These are phyloP conservation scores for Craniophora ligustri DNA, from an alignment of 2,888 invertebrate species.

Conservation along the genomic window DNA sequence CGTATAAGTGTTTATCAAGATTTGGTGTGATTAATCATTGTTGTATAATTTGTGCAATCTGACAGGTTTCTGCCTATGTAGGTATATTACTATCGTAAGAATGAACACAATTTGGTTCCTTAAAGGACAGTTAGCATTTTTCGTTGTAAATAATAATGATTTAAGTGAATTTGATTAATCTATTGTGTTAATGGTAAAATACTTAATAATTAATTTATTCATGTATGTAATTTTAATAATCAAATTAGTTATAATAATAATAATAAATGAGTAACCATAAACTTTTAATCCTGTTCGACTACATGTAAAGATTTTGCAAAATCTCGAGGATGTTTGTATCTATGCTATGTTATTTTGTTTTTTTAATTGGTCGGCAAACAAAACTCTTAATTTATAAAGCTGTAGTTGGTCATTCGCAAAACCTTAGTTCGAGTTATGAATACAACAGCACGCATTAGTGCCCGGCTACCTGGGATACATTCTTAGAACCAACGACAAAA, in stretches of 20 bases:
- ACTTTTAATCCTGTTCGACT: too few relatives aligned
- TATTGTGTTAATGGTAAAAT: neutral
- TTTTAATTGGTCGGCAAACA: slow-evolving; percentile 34
- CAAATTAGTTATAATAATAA: too few relatives aligned
- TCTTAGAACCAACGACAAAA: slow-evolving; percentile 76
- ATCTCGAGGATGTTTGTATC: too few relatives aligned
- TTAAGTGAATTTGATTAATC: slow-evolving; percentile 25
- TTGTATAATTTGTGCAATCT: slow-evolving; percentile 24
- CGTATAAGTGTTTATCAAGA: neutral
- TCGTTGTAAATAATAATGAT: slow-evolving; percentile 30
- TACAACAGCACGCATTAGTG: slow-evolving; percentile 72
- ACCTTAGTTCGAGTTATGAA: slow-evolving; percentile 57
- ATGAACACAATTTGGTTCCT: too few relatives aligned
- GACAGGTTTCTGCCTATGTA: too few relatives aligned
- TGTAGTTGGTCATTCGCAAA: slow-evolving; percentile 55
- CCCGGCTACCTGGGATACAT: slow-evolving; percentile 79
- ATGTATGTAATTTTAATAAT: neutral
- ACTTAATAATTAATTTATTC: neutral
- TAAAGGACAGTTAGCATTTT: slow-evolving; percentile 24
- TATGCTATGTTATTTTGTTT: too few relatives aligned
- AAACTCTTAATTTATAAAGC: slow-evolving; percentile 34
- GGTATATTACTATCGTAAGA: too few relatives aligned
- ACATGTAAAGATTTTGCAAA: too few relatives aligned
- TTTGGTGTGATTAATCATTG: slow-evolving; percentile 31
- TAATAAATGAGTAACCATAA: too few relatives aligned